These are phyloP conservation scores for Melanerpes aurifrons DNA, from an alignment of 2,113 vertebrate genomes.

Conservation along the genomic window DNA sequence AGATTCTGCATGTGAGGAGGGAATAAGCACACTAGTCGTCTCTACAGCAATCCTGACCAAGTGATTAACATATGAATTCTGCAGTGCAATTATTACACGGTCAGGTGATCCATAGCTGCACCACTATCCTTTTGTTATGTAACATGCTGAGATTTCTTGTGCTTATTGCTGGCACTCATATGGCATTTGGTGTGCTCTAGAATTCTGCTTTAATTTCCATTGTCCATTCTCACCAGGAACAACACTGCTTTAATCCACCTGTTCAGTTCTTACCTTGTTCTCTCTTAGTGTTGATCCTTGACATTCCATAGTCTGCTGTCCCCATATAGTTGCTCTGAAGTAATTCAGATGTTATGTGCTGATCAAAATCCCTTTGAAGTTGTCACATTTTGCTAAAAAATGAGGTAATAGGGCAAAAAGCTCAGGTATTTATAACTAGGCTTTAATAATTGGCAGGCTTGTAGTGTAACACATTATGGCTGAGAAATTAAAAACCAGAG, in stretches of 20 bases:
- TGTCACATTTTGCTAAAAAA: not conserved
- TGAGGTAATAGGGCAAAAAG: not conserved
- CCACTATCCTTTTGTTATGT: not conserved
- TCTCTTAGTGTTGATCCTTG: not conserved
- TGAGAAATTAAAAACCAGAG: not conserved
- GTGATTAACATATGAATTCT: not conserved
- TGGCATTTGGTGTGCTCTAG: not conserved
- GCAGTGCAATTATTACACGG: not conserved
- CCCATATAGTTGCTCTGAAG: not conserved
- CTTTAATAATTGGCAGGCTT: not conserved
- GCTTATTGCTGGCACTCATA: not conserved
- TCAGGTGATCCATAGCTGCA: not conserved
- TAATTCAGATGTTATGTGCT: not conserved
- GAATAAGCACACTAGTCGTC: not conserved
- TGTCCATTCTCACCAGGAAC: not conserved
- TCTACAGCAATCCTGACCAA: not conserved
- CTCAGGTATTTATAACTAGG: not conserved
- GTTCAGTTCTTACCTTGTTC: not conserved
- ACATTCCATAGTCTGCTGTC: not conserved
- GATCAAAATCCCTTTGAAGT: not conserved
- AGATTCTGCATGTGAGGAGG: not conserved
- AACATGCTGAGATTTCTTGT: not conserved
- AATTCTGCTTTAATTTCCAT: not conserved
- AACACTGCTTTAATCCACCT: not conserved
- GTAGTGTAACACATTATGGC: not conserved